phyloP scores from a whole-genome alignment of 2,888 invertebrate species.

The Ommatoiulus sabulosus region DNA sequence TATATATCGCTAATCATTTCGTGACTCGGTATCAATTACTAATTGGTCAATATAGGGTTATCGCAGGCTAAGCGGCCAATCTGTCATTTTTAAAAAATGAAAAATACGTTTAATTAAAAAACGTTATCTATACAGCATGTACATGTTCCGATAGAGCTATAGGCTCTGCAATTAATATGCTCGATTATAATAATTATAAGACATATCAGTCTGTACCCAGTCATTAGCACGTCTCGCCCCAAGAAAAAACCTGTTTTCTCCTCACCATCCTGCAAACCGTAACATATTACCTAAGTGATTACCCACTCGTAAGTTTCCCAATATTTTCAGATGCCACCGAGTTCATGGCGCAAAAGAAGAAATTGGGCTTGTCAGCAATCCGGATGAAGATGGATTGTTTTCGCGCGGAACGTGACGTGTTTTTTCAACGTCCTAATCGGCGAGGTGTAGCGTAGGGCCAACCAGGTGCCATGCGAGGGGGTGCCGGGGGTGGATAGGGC shows the following conservation, averaged over 20 bases:
- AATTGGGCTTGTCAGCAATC: background rate
- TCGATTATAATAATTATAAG: background rate
- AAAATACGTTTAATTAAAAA: background rate
- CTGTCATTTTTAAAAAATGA: background rate
- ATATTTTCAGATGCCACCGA: background rate
- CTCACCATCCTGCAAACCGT: background rate
- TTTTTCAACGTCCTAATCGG: conserved; percentile 35
- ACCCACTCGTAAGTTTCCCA: background rate
- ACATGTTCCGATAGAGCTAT: background rate
- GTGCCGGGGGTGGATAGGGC: conserved; percentile 31
- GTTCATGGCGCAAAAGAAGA: background rate
- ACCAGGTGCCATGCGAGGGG: background rate
- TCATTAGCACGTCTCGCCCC: background rate
- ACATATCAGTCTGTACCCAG: background rate
- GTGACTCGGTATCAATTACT: conserved; percentile 6
- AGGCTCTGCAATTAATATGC: background rate
- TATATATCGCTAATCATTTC: background rate
- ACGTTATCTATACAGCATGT: background rate
- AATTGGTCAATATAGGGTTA: background rate
- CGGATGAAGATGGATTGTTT: conserved; percentile 31
- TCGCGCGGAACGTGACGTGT: conserved; percentile 9
- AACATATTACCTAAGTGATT: background rate
- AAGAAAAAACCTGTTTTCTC: background rate
- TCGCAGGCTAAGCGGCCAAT: background rate
- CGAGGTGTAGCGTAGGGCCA: background rate